phyloP scores from a whole-genome alignment of 1,140 invertebrate species.

The Lethrus apterus region DNA sequence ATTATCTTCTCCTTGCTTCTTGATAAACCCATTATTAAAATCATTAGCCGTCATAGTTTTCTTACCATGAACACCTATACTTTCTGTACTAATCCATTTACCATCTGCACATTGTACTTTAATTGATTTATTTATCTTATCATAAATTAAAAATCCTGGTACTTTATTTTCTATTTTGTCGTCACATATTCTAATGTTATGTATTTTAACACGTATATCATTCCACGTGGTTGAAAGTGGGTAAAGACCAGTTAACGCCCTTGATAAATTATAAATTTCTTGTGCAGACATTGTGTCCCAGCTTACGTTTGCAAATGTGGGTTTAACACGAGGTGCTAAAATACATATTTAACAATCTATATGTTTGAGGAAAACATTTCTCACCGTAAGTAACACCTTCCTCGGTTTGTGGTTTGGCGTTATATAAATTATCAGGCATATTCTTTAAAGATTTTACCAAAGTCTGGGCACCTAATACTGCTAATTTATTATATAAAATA shows the following conservation, averaged over 20 bases:
- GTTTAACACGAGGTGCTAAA: conserved; percentile 64
- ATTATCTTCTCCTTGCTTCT: conserved; percentile 37
- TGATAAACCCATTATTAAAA: conserved; percentile 63
- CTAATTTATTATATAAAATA: conserved; percentile 58
- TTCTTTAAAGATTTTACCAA: conserved; percentile 56
- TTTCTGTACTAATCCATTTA: conserved; percentile 50
- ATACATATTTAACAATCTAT: conserved; percentile 12
- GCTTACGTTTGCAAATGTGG: conserved; percentile 49
- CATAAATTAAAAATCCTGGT: conserved; percentile 47
- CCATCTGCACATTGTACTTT: conserved; percentile 51
- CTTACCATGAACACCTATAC: conserved; percentile 50
- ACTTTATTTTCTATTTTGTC: conserved; percentile 15
- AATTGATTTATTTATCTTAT: conserved; percentile 44
- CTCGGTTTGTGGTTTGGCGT: conserved; percentile 52
- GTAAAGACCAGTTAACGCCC: conserved; percentile 58
- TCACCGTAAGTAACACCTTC: conserved; percentile 62
- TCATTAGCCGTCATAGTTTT: conserved; percentile 54
- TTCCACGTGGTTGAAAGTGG: conserved; percentile 53
- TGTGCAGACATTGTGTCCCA: conserved; percentile 55
- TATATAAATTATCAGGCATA: conserved; percentile 51
- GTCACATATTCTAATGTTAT: conserved; percentile 44
- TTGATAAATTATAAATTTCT: conserved; percentile 57
- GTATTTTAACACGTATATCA: conserved; percentile 51
- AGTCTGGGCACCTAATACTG: conserved; percentile 60
- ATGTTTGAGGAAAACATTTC: conserved; percentile 14